Base-by-base conservation (phyloP, 2,113 vertebrate genomes). In the Rissa tridactyla region DNA sequence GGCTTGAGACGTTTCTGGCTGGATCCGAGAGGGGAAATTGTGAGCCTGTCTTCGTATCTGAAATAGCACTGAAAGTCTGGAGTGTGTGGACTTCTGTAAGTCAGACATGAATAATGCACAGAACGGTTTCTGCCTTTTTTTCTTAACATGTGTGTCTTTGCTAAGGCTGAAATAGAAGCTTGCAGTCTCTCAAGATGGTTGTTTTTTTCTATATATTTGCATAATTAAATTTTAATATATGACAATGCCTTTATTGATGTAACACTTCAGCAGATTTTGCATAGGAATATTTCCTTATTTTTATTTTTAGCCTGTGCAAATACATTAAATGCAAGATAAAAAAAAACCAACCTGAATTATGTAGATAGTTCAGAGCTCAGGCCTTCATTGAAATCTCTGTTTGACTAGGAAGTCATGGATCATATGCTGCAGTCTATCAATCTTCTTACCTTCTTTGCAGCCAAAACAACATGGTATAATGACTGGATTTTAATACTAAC, bases 1-100 rank as follows among this genome's bases (percentile, higher is more conserved):
- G 2, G 3, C 15, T 40, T 5, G 14, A 55, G 60, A 8, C 0
- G 0, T 25, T 38, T 16, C 65, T 8, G 62, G 5, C 23, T 57
- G 75, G 3, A 4, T 11, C 11, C 5, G 8, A 61, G 58, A 29
- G 3, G 22, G 21, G 54, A 34, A 46, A 13, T 2, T 20, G 27
- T 3, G 34, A 77, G 7, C 20, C n/a, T 13, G 5, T 15, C 34
- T 47, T 51, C 15, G 4, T 6, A 36, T 15, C 30, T 58, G 70
- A 58, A 54, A 64, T 2, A 51, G 23, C 38, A 15, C 7, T 6
- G 20, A 44, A n/a, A 20, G 6, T 16, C 21, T 10, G n/a, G 10
- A 4, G 34, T 29, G 0, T 13, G 7, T 10, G 34, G 5, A 25
- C 17, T 75, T 17, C 29, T 55, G 2, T 15, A 49, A 76, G 2